These are phyloP conservation scores for Corydoras maculifer DNA, from an alignment of 2,113 vertebrate genomes.

Conservation along the genomic window DNA sequence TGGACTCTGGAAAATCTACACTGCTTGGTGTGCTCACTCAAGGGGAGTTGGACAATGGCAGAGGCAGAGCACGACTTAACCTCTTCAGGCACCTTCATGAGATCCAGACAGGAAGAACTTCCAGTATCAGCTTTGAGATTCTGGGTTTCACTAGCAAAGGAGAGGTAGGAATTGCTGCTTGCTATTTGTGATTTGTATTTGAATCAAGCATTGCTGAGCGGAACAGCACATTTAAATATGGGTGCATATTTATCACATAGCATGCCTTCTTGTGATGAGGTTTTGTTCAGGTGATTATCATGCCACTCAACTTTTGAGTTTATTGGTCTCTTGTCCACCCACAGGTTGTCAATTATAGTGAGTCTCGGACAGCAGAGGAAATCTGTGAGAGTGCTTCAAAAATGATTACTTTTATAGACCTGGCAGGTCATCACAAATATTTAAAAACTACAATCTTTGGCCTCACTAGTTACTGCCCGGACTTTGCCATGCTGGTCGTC, in stretches of 20 bases:
- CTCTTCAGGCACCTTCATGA: slow-evolving; percentile 97
- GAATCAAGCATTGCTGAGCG: too few species aligned
- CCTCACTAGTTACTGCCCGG: too few species aligned
- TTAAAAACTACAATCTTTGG: slow-evolving; percentile 98
- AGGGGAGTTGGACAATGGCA: slow-evolving; percentile 94
- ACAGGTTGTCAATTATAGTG: slow-evolving; percentile 97
- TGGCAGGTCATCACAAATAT: slow-evolving; percentile 98
- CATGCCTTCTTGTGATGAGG: too few species aligned
- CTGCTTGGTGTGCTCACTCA: slow-evolving; percentile 92
- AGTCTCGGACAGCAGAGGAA: slow-evolving; percentile 92
- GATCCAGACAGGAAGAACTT: slow-evolving; percentile 94
- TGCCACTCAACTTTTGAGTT: too few species aligned
- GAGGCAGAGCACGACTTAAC: slow-evolving; percentile 91
- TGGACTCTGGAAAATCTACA: slow-evolving; percentile 96
- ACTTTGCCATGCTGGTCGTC: slow-evolving; percentile 64
- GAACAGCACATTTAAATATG: too few species aligned
- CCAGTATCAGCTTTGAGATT: slow-evolving; percentile 99
- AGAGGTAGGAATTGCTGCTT: slow-evolving; percentile 69
- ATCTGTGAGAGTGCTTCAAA: slow-evolving; percentile 98
- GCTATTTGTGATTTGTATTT: neutral
- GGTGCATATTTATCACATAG: too few species aligned
- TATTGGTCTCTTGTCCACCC: too few species aligned
- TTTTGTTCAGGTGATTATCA: too few species aligned
- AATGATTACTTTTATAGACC: slow-evolving; percentile 98
- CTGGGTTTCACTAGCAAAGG: slow-evolving; percentile 97